Conservation (phyloP, 1,140 invertebrate genomes). For the Dendrolimus punctatus region DNA sequence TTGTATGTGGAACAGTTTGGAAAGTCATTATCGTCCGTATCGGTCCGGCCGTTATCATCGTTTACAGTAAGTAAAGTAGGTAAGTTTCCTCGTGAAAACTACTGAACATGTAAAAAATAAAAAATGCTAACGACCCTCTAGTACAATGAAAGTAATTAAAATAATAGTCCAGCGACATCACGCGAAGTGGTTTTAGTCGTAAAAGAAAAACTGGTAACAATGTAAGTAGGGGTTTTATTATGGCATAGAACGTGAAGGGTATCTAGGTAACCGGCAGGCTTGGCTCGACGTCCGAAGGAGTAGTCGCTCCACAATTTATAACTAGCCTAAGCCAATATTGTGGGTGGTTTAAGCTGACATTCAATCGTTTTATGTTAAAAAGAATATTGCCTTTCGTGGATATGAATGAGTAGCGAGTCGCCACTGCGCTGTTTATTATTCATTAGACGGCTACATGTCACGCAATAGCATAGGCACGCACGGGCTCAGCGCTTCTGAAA, state of each 20-base stretch:
- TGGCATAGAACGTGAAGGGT: slow-evolving; percentile 15
- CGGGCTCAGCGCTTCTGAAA: slow-evolving; percentile 55
- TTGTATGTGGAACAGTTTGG: slow-evolving; percentile 36
- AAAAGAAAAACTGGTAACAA: slow-evolving; percentile 30
- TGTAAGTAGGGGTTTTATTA: slow-evolving; percentile 22
- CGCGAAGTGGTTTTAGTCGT: slow-evolving; percentile 45
- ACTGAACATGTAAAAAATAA: slow-evolving; percentile 40
- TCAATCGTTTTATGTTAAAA: slow-evolving; percentile 54
- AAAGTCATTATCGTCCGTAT: slow-evolving; percentile 36
- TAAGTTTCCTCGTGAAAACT: slow-evolving; percentile 34
- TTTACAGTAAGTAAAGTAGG: slow-evolving; percentile 26
- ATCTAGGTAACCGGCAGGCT: slow-evolving; percentile 18
- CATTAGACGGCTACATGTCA: slow-evolving; percentile 66
- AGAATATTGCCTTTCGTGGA: slow-evolving; percentile 55
- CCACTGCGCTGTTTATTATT: slow-evolving; percentile 65
- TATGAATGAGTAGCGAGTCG: slow-evolving; percentile 64
- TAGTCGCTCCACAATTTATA: slow-evolving; percentile 25
- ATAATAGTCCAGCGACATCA: slow-evolving; percentile 58
- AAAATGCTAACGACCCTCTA: slow-evolving; percentile 42
- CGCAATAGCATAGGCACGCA: slow-evolving; percentile 62
- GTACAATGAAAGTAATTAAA: slow-evolving; percentile 64
- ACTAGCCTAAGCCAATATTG: slow-evolving; percentile 36
- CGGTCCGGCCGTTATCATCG: slow-evolving; percentile 26
- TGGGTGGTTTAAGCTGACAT: slow-evolving; percentile 38
- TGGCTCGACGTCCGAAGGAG: slow-evolving; percentile 8